Base-by-base conservation (phyloP, 2,797 vertebrate genomes). In the Syngnathus rostellatus region DNA sequence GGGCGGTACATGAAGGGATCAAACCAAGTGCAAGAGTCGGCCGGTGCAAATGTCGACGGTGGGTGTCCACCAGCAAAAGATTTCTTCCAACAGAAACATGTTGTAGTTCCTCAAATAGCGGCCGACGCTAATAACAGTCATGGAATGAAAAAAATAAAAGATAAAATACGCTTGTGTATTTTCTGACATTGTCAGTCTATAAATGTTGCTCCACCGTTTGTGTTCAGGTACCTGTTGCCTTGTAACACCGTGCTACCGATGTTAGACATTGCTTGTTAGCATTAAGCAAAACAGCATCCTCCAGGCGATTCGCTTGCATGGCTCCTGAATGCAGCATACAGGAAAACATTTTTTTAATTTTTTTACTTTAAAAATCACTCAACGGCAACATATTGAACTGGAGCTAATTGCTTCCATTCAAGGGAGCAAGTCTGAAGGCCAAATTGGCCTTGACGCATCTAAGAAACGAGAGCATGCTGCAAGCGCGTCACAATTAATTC, bases 361-460 rank as follows among this genome's bases (percentile, higher is more conserved):
- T 25, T 25, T 25, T 25, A 25, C 2, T 25, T 25, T 25, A 19
- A 19, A 48, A 1, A 10, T 50, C 46, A 50, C 72, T 70, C 78
- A 77, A 67, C 50, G 51, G 19, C 43, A 8, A 67, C 79, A 67
- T 59, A 68, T n/a, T 40, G 65, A 68, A 81, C 68, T 65, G 67
- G 75, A 43, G 67, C 62, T 68, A 41, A 66, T 57, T 73, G 63
- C 70, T 77, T 66, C 57, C 57, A 74, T 69, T 79, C 69, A 75
- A 16, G 39, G 40, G 16, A 63, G 59, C 48, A n/a, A 48, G 16
- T 17, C 16, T 19, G 8, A 79, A 85, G 77, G 71, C 63, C 55
- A 67, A 53, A 68, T 59, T n/a, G 19, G 54, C 43, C 25, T 59
- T 31, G 2, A 39, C 58, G 16, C 58, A 16, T 5, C 12, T 6